These are phyloP conservation scores for Adineta ricciae DNA, from an alignment of 2,888 invertebrate genomes.

Conservation along the genomic window DNA sequence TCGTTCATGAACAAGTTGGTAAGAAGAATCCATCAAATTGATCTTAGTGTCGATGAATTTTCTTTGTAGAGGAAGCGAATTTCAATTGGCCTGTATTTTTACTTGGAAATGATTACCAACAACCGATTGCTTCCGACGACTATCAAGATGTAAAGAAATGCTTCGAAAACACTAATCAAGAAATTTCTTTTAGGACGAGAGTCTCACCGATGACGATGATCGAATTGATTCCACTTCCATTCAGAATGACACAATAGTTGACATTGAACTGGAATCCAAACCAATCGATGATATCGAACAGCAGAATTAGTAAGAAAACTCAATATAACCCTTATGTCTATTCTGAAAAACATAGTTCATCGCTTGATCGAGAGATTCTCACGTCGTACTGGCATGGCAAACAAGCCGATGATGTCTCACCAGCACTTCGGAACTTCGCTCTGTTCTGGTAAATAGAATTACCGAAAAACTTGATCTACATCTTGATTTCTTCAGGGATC, in stretches of 20 bases:
- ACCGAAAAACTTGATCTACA: not conserved
- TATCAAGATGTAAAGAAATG: not conserved
- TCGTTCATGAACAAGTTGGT: conserved; percentile 11
- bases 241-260: not conserved
- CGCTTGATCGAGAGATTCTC: not conserved
- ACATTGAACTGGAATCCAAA: not conserved
- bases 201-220: not conserved
- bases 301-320: not conserved
- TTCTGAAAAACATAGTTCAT: not conserved
- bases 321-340: no score
- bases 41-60: not conserved
- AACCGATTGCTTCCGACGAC: not conserved
- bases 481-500: not conserved
- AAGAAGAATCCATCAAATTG: no score
- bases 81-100: conserved; percentile 2
- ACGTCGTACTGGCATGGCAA: not conserved
- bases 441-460: not conserved
- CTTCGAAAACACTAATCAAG: no score
- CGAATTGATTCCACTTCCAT: not conserved
- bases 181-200: not conserved
- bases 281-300: not conserved
- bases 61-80: not conserved
- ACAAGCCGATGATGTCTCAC: not conserved
- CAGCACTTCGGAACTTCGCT: not conserved
- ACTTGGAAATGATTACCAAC: not conserved